Base-by-base conservation (phyloP, 2,888 invertebrate species). In the Argyresthia albistria region DNA sequence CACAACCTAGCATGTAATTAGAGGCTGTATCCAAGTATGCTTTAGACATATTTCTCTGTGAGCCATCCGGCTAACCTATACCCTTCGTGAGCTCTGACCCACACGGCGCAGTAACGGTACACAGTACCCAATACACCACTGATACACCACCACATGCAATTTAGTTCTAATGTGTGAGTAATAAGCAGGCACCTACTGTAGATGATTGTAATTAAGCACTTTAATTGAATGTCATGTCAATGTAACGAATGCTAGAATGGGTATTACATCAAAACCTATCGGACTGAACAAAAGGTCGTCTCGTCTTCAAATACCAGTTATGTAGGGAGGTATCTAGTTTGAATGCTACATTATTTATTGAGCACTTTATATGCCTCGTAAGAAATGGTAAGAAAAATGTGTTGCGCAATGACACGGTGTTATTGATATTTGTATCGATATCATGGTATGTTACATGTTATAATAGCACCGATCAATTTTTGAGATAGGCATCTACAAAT, bases 1-100 rank as follows among this genome's bases (percentile, higher is more conserved):
- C 59, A 65, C 60, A 58, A 14, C 8, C 42, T 50, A 16, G 58
- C 62, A 70, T 77, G 77, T 76, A 73, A 76, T 76, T 79, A 77
- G 71, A 74, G 64, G 65, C 64, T 66, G 64, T 63, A 64, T 60
- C 60, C 59, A 62, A 53, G 54, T 59, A 62, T 53, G 54, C 43
- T 66, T 64, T 63, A 62, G 66, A 59, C 59, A 64, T 69, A 65
- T 65, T 66, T 70, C 65, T 64, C 64, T 63, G 64, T 59, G 57
- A 59, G 58, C 61, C 67, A 67, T 45, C 60, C 59, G 61, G 60
- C 65, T 65, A 71, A 66, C 51, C 51, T 51, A 36, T 51, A 51
- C 35, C 51, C 45, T 51, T 43, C 35, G 35, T 35, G 45, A 9
- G 39, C 39, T 63, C 58, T 69, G 69, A 72, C 71, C 70, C 55